Base-by-base conservation (phyloP, 2,888 invertebrate genomes). In the Sinhomidia bicolor region DNA sequence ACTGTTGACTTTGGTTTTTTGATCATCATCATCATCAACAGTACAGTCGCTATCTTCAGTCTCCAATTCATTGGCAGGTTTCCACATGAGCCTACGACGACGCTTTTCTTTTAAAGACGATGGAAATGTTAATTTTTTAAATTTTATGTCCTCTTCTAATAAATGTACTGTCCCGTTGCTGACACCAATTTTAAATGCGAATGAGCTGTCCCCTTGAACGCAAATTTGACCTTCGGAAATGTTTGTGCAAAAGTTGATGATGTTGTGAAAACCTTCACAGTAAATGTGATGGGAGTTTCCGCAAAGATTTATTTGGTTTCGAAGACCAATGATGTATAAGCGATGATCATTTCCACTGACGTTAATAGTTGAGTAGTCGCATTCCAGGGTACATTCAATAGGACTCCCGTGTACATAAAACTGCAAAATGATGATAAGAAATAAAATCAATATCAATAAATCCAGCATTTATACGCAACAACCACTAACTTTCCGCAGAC, bases 381-480 rank as follows among this genome's bases (percentile, higher is more conserved):
- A 83, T 20, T 83, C 83, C 4, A 83, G 51, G 0, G 83, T 83
- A 14, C 41, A 41, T 17, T 83, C 71, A 5, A 83, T 10, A 51
- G 83, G 71, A 10, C 74, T 57, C 1, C 71, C 83, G 14, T 12
- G 14, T 17, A 79, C 79, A n/a, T 76, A 29, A 51, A 76, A 51
- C 76, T 76, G 17, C n/a, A 29, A 14, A 29, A 51, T 4, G 17
- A 12, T 0, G 44, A 32, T 36, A 26, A n/a, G n/a, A n/a, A n/a
- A n/a, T n/a, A n/a, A n/a, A n/a, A n/a, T n/a, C n/a, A n/a, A n/a
- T n/a, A n/a, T n/a, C n/a, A n/a, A n/a, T n/a, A n/a, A n/a, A n/a
- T n/a, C n/a, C n/a, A n/a, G n/a, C n/a, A n/a, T n/a, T n/a, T n/a
- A n/a, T n/a, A n/a, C n/a, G n/a, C n/a, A n/a, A n/a, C n/a, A n/a